Conservation (phyloP, 2,113 vertebrate genomes). For the Fregata magnificens region DNA sequence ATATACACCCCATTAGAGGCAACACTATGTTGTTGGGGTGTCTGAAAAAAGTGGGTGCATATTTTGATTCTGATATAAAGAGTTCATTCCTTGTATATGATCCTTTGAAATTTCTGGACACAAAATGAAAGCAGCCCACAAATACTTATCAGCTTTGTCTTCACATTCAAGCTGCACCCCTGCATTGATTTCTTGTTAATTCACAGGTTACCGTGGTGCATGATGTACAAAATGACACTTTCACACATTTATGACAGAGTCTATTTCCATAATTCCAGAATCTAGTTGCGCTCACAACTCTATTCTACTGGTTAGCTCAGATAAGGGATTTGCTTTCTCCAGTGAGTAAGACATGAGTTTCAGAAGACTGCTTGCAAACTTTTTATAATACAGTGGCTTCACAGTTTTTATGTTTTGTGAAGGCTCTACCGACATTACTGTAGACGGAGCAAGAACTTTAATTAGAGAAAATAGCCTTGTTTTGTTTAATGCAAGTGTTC, state of each 20-base stretch:
- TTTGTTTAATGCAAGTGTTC: slow-evolving; percentile 46
- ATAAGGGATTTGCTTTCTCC: background rate
- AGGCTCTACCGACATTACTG: background rate
- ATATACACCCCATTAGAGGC: background rate
- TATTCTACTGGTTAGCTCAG: background rate
- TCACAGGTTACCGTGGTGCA: background rate
- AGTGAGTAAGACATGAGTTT: background rate
- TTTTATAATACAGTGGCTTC: background rate
- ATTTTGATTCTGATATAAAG: background rate
- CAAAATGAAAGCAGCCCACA: background rate
- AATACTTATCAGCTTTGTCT: background rate
- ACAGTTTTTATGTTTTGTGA: background rate
- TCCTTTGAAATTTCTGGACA: background rate
- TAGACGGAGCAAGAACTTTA: slow-evolving; percentile 3
- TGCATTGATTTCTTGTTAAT: background rate
- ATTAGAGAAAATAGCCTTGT: background rate
- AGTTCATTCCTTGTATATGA: background rate
- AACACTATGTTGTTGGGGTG: background rate
- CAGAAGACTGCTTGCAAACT: background rate
- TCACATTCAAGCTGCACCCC: background rate
- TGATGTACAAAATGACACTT: background rate
- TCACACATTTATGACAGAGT: background rate
- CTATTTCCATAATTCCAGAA: background rate
- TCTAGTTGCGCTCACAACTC: background rate
- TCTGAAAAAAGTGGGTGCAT: background rate